A percentile compares a stretch with the other conserved stretches of the same genome.
Conservation (phyloP, 2,797 vertebrate species). For the Clarias laeviceps region DNA sequence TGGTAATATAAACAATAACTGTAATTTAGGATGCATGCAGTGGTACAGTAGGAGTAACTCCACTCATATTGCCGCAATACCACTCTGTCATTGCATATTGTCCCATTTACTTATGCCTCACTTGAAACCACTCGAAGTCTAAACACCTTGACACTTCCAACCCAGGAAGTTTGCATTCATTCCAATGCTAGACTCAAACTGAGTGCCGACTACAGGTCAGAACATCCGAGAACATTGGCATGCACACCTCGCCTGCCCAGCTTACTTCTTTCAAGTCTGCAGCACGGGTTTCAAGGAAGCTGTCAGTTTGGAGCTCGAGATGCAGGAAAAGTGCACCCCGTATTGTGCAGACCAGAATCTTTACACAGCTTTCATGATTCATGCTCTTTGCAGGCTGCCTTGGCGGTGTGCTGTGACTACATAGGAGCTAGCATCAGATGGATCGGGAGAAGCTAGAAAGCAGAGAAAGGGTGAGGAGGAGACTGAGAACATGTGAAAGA, state of each 20-base stretch:
- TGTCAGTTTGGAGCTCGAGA: constrained; percentile 37
- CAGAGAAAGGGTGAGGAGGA: constrained; percentile 50
- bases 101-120: background rate
- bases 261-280: constrained; percentile 28
- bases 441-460: constrained; percentile 35
- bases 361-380: constrained; percentile 66
- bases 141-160: background rate
- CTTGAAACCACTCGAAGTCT: background rate
- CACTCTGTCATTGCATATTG: background rate
- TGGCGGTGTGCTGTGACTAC: constrained; percentile 51
- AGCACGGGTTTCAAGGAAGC: constrained; percentile 23
- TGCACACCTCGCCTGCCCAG: constrained; percentile 24
- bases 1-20: background rate
- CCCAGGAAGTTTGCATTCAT: background rate
- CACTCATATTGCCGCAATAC: background rate
- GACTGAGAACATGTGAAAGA: constrained; percentile 29
- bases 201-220: constrained; percentile 11
- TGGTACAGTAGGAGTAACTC: background rate
- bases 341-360: constrained; percentile 50
- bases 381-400: constrained; percentile 64
- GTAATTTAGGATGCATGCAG: background rate
- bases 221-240: constrained; percentile 28
- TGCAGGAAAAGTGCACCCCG: constrained; percentile 36
- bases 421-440: constrained; percentile 36
- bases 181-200: background rate